phyloP scores from a whole-genome alignment of 2,888 invertebrate species.

The Nomada lathburiana region DNA sequence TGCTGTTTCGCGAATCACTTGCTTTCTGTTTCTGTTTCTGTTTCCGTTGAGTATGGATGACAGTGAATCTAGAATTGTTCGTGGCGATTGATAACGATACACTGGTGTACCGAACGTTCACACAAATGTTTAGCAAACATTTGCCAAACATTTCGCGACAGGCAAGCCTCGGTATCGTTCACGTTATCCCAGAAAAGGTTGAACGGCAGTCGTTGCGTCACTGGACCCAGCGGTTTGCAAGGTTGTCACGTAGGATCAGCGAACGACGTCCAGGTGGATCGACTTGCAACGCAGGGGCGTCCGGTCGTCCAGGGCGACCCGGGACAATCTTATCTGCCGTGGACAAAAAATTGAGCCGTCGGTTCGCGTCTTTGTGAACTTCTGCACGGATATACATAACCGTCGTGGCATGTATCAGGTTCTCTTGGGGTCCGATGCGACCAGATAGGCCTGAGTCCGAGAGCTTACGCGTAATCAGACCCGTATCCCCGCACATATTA shows the following conservation, averaged over 20 bases:
- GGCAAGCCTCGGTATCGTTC: neutral
- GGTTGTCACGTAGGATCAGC: slow-evolving; percentile 41
- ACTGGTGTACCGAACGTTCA: no score
- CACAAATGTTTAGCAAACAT: no score
- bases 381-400: slow-evolving; percentile 77
- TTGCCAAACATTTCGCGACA: no score
- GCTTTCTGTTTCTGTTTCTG: no score
- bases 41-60: no score
- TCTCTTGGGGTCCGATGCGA: slow-evolving; percentile 76
- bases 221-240: slow-evolving; percentile 29
- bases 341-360: slow-evolving; percentile 81
- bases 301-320: slow-evolving; percentile 41
- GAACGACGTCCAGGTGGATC: slow-evolving; percentile 53
- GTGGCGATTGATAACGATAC: no score
- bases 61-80: no score
- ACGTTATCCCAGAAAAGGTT: neutral
- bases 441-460: slow-evolving; percentile 71
- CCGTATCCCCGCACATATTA: slow-evolving; percentile 74
- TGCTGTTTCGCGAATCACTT: no score
- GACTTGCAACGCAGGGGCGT: slow-evolving; percentile 48
- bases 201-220: neutral
- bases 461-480: slow-evolving; percentile 80
- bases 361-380: slow-evolving; percentile 78
- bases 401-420: slow-evolving; percentile 77
- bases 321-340: slow-evolving; percentile 79